These are phyloP conservation scores for Ginglymostoma cirratum DNA, from an alignment of 2,113 vertebrate species.

Conservation along the genomic window DNA sequence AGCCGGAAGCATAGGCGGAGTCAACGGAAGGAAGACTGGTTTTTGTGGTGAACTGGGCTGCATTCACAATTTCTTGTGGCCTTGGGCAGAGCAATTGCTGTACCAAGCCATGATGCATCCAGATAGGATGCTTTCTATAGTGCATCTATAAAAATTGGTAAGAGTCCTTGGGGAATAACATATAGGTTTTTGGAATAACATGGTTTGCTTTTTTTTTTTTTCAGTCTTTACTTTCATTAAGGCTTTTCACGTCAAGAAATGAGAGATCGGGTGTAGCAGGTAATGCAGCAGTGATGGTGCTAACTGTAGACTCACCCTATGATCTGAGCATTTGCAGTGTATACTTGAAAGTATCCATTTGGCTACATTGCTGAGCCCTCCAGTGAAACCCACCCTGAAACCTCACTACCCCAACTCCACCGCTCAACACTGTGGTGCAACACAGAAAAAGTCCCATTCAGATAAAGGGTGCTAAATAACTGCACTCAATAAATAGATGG, in stretches of 20 bases:
- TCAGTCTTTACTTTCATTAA: background rate
- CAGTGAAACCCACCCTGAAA: background rate
- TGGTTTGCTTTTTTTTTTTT: background rate
- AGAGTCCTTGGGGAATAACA: background rate
- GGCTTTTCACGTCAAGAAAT: background rate
- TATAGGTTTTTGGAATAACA: background rate
- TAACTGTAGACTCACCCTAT: background rate
- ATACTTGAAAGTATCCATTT: background rate
- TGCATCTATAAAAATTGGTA: too few relatives aligned
- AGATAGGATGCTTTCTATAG: too few relatives aligned
- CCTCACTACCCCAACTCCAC: background rate
- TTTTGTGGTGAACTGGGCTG: too few relatives aligned
- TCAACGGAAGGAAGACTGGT: too few relatives aligned
- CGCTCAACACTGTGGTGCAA: background rate
- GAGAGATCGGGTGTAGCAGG: background rate
- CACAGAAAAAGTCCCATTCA: background rate
- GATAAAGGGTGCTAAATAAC: too few relatives aligned
- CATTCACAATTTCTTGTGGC: too few relatives aligned
- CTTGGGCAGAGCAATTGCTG: too few relatives aligned
- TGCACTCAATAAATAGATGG: too few relatives aligned
- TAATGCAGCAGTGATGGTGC: background rate
- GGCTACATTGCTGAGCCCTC: background rate
- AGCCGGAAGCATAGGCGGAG: too few relatives aligned
- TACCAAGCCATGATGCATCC: too few relatives aligned
- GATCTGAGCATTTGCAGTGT: background rate